Evolutionary conservation across 2,113 vertebrate genomes (phyloP).

Genomic region (Microtus richardsoni): DNA sequence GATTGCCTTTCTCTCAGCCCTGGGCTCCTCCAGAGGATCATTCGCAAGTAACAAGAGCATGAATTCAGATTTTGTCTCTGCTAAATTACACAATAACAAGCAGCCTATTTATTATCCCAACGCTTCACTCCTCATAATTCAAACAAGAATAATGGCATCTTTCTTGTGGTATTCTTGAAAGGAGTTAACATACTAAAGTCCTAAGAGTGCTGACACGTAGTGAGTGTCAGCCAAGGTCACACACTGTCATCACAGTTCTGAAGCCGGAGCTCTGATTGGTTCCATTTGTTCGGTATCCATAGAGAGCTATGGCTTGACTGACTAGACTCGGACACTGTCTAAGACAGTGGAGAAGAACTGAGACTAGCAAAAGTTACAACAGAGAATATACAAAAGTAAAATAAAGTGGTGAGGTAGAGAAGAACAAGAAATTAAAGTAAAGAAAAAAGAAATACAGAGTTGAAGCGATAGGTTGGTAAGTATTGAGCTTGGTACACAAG

Average conservation of each 20-base stretch:
- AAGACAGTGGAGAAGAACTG: background rate
- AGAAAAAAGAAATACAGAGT: background rate
- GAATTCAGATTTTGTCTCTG: background rate
- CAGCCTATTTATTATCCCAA: background rate
- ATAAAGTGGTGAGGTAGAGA: background rate
- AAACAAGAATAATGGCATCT: background rate
- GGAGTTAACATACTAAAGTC: background rate
- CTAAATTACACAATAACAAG: background rate
- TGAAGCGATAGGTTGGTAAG: no score
- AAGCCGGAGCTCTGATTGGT: background rate
- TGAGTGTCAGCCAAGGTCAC: background rate
- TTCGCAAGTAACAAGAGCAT: background rate
- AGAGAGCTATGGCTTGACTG: background rate
- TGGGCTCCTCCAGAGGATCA: background rate
- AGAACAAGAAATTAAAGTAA: background rate
- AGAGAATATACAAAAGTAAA: background rate
- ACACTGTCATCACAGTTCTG: no score
- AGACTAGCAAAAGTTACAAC: background rate
- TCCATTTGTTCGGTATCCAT: background rate
- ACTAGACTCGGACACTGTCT: background rate
- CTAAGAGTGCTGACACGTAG: background rate
- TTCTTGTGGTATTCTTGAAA: background rate
- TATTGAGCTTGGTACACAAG: no score
- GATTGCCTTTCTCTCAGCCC: background rate
- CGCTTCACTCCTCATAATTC: background rate